Evolutionary conservation across 2,113 vertebrate species (phyloP), one percentile per base, ranked within the genome.

Genomic region (Tyto alba): DNA sequence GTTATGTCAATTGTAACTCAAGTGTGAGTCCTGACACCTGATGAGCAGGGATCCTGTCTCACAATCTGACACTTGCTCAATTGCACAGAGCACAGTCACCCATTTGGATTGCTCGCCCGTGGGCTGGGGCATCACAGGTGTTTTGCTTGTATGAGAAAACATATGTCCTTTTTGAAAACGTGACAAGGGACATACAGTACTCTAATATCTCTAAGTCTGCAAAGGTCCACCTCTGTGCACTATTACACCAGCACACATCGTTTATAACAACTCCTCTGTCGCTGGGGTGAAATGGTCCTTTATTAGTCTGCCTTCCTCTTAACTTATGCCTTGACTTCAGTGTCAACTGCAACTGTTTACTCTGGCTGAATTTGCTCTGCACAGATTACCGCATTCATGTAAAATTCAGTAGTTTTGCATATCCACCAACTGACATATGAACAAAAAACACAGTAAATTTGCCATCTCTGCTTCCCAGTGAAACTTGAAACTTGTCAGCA

Each of bases 321-420:
- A 57, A 66, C 60, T 80, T 64, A 84, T 0, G 3, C 55, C 68
- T 88, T 67, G 52, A 88, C 52, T 95, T 92, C 62, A 77, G 23
- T 38, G 62, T 57, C 92, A 91, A 34, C 55, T 80, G 56, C 41
- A 69, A 67, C 62, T 90, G 82, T 80, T 94, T 90, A 86, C 34
- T 84, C 83, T 90, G 90, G 85, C 68, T 72, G 62, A 91, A 60
- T 89, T 62, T 88, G 34, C 73, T 79, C 22, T 56, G 83, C 73
- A 82, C 57, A 52, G 90, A 88, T 93, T 90, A 74, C 55, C 7
- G 16, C 72, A 62, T 34, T 90, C 60, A 88, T 59, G 59, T 57
- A 91, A 76, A 83, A 76, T 77, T 73, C 53, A 67, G 83, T 75
- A 88, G 72, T 90, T 95, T 64, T 94, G 50, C 85, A n/a, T 14